These are phyloP conservation scores for Balanococcus diminutus DNA, from an alignment of 2,888 invertebrate genomes.

Conservation along the genomic window DNA sequence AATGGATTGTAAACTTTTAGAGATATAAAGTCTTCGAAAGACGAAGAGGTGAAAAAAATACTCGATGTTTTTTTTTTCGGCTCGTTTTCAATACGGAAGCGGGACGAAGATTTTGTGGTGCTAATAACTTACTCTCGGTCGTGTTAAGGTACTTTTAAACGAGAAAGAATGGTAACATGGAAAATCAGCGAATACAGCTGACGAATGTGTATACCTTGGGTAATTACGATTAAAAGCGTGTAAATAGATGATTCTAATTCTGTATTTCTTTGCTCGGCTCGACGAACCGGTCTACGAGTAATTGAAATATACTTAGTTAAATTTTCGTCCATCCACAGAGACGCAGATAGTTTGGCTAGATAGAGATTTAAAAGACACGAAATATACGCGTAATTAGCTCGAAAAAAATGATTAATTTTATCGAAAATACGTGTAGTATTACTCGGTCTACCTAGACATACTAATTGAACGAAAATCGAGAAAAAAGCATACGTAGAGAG, in stretches of 20 bases:
- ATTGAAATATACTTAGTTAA: slow-evolving; percentile 18
- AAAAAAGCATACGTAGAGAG: not conserved
- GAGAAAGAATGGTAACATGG: not conserved
- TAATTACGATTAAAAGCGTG: slow-evolving; percentile 23
- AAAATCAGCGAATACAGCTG: not conserved
- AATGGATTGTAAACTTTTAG: slow-evolving; percentile 10
- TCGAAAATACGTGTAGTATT: not conserved
- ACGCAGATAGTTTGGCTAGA: not conserved
- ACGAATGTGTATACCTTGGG: not conserved
- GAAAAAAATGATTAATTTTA: not conserved
- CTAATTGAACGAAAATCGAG: slow-evolving; percentile 1
- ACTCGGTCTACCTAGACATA: not conserved
- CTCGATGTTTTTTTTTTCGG: not conserved
- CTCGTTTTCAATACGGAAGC: not conserved
- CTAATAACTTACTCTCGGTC: not conserved
- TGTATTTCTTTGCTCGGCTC: not conserved
- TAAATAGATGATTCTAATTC: not conserved
- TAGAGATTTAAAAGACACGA: not conserved
- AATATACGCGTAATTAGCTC: not conserved
- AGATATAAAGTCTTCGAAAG: not conserved
- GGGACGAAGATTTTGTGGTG: not conserved
- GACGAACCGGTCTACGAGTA: not conserved
- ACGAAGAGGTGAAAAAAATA: not conserved
- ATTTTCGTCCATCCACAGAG: not conserved
- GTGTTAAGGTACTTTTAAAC: not conserved